Percentiles rank a stretch among this genome's conserved stretches.
These are phyloP conservation scores for Argyresthia albistria DNA, from an alignment of 2,888 invertebrate genomes.

Conservation along the genomic window DNA sequence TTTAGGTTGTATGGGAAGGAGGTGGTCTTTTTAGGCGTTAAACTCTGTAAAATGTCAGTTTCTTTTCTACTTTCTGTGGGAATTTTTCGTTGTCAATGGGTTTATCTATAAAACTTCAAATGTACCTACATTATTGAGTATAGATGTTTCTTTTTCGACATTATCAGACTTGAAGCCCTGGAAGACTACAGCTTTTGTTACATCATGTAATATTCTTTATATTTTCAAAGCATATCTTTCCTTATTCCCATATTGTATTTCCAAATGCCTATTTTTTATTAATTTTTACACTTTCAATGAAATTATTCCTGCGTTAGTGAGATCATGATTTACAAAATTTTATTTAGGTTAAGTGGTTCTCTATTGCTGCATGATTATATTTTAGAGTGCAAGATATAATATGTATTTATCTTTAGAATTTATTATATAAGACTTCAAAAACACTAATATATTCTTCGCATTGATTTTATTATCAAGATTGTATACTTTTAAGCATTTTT, in stretches of 20 bases:
- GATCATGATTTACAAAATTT: slow-evolving; percentile 30
- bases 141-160: no score
- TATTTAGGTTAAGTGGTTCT: slow-evolving; percentile 40
- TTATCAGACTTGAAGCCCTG: no score
- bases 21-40: no score
- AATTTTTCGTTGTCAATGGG: no score
- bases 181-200: no score
- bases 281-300: slow-evolving; percentile 24
- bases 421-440: slow-evolving; percentile 40
- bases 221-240: slow-evolving; percentile 3
- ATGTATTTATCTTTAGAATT: slow-evolving; percentile 24
- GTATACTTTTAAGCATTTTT: slow-evolving; percentile 44
- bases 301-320: slow-evolving; percentile 48
- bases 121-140: no score
- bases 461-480: neutral
- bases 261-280: slow-evolving; percentile 34
- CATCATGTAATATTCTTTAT: no score
- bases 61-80: no score
- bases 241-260: neutral
- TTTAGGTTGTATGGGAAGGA: no score
- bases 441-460: slow-evolving; percentile 34
- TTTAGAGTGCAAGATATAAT: slow-evolving; percentile 6
- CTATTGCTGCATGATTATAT: slow-evolving; percentile 22
- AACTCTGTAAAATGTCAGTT: no score
- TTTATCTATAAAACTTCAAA: no score